A percentile compares a stretch with the other conserved stretches of the same genome.
Evolutionary conservation across 1,140 invertebrate genomes (phyloP).

Genomic region (Marisa cornuarietis): DNA sequence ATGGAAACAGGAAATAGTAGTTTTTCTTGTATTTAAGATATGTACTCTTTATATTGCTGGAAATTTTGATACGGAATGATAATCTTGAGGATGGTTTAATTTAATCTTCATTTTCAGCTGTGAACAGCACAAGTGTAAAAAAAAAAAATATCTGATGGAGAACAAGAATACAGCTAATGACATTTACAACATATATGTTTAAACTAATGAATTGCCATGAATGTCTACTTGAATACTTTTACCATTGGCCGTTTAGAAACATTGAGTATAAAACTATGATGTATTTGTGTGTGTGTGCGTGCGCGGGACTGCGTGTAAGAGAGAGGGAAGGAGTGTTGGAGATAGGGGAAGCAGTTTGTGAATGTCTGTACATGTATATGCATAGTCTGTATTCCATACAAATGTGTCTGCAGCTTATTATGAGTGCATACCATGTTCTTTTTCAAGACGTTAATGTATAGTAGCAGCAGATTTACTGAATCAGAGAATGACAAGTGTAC

Average conservation of each 20-base stretch:
- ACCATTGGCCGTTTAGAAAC: no score
- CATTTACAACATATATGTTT: background rate
- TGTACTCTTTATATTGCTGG: no score
- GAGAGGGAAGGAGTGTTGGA: no score
- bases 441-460: background rate
- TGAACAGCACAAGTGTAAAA: background rate
- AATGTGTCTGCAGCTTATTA: background rate
- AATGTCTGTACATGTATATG: background rate
- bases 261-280: background rate
- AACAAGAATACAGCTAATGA: background rate
- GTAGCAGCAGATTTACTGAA: background rate
- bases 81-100: no score
- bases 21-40: no score
- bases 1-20: no score
- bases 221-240: background rate
- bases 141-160: background rate
- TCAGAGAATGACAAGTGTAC: no score
- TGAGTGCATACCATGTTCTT: background rate
- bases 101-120: no score
- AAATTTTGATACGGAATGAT: no score
- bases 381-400: no score
- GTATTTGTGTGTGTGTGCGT: background rate
- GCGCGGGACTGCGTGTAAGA: background rate
- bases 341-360: no score
- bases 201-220: background rate